Evolutionary conservation across 2,888 invertebrate species (phyloP).

Genomic region (Lymantria dispar): DNA sequence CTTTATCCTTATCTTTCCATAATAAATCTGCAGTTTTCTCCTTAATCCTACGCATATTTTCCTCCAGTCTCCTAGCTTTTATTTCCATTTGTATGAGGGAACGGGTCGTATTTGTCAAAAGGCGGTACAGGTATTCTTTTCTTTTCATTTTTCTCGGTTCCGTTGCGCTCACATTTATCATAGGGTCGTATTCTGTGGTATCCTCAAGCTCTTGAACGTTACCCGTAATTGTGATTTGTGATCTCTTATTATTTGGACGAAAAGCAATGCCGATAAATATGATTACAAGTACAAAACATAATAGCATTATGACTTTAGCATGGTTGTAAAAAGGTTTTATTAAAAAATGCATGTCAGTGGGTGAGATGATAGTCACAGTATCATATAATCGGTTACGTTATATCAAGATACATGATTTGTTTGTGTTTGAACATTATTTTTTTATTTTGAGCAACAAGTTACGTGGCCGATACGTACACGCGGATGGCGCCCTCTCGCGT

Average conservation of each 20-base stretch:
- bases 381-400: slow-evolving; percentile 46
- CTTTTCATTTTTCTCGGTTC: slow-evolving; percentile 65
- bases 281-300: slow-evolving; percentile 59
- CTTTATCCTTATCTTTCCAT: slow-evolving; percentile 81
- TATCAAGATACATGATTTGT: slow-evolving; percentile 53
- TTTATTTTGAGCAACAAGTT: slow-evolving; percentile 69
- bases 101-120: slow-evolving; percentile 80
- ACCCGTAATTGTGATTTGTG: slow-evolving; percentile 38
- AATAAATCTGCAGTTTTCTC: slow-evolving; percentile 81
- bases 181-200: slow-evolving; percentile 55
- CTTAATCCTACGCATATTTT: slow-evolving; percentile 82
- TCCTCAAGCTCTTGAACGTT: slow-evolving; percentile 47
- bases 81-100: slow-evolving; percentile 83
- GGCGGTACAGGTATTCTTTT: slow-evolving; percentile 80
- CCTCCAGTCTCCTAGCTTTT: slow-evolving; percentile 80
- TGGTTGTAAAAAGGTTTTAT: slow-evolving; percentile 64
- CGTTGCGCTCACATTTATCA: slow-evolving; percentile 64
- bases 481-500: slow-evolving; percentile 76
- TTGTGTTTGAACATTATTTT: slow-evolving; percentile 31
- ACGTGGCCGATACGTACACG: slow-evolving; percentile 55
- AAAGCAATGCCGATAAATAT: slow-evolving; percentile 62
- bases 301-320: slow-evolving; percentile 64
- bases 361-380: slow-evolving; percentile 31
- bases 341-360: slow-evolving; percentile 73
- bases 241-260: slow-evolving; percentile 52